Base-by-base conservation (phyloP, 2,797 vertebrate species). In the Labeo calbasu region DNA sequence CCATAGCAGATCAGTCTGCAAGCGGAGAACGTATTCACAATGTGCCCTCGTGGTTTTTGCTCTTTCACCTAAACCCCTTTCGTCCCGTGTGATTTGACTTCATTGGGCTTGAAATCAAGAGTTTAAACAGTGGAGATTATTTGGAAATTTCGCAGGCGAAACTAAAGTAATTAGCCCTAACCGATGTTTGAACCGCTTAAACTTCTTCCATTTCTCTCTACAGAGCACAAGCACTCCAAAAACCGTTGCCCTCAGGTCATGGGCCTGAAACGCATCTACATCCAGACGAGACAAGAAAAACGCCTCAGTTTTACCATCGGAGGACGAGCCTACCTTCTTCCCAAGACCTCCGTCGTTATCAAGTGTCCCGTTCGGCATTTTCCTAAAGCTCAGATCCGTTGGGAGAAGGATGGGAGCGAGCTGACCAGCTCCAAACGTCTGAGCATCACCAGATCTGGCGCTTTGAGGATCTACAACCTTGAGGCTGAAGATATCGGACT, bases 261-360 rank as follows among this genome's bases (percentile, higher is more conserved):
- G 19, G 68, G 93, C 0, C 43, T 92, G 10, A 95, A 92, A 63
- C 88, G 93, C 32, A 95, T 98, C 87, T 98, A 98, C 77, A 96
- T 99, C 69, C 97, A 98, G 90, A 97, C 96, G 0, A 93, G 92
- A 48, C 95, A 93, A 68, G 96, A 96, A 91, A 96, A 95, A 40
- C 96, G 95, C 1, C 94, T 99, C 48, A 96, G 96, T 89, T 95
- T 99, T 86, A 96, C 95, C 0, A n/a, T 98, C 0, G 97, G 97
- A 0, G 94, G 96, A 82, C 93, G 96, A 5, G 96, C 97, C 55
- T 98, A 98, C 87, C 89, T 98, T 6, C 93, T 97, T 28, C 96
- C 97, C 23, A 95, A 96, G 89, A 97, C 97, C 0, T 96, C 97
- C 0, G 91, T 98, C 80, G 92, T 98, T 0, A 95, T 99, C 86